phyloP scores from a whole-genome alignment of 1,140 invertebrate genomes.

The Atta cephalotes region DNA sequence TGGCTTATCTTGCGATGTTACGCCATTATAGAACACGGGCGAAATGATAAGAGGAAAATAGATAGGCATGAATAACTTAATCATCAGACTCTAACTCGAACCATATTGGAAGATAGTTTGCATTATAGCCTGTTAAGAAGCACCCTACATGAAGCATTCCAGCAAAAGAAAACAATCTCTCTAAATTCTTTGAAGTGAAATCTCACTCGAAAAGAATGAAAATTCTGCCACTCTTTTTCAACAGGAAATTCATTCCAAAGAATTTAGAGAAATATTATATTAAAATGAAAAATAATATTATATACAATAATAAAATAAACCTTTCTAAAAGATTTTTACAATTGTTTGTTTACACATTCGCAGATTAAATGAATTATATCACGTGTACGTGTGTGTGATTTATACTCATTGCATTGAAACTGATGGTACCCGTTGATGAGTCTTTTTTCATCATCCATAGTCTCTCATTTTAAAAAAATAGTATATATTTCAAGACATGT shows the following conservation, averaged over 20 bases:
- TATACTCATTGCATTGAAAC: not conserved
- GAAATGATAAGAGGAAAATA: constrained; percentile 18
- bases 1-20: constrained; percentile 37
- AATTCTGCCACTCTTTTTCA: no score
- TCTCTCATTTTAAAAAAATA: constrained; percentile 6
- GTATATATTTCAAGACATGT: constrained; percentile 24
- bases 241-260: no score
- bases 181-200: no score
- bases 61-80: constrained; percentile 5
- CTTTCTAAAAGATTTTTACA: not conserved
- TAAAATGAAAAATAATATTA: not conserved
- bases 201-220: no score
- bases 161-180: not conserved
- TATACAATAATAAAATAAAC: not conserved
- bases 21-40: not conserved
- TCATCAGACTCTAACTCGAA: not conserved
- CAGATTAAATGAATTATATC: not conserved
- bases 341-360: not conserved
- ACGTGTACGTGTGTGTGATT: not conserved
- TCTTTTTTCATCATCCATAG: constrained; percentile 2
- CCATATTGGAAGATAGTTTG: not conserved
- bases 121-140: not conserved
- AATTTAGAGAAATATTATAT: not conserved
- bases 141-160: not conserved
- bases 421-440: not conserved